Conservation (phyloP, 1,140 invertebrate genomes). For the Dinoponera quadriceps region DNA sequence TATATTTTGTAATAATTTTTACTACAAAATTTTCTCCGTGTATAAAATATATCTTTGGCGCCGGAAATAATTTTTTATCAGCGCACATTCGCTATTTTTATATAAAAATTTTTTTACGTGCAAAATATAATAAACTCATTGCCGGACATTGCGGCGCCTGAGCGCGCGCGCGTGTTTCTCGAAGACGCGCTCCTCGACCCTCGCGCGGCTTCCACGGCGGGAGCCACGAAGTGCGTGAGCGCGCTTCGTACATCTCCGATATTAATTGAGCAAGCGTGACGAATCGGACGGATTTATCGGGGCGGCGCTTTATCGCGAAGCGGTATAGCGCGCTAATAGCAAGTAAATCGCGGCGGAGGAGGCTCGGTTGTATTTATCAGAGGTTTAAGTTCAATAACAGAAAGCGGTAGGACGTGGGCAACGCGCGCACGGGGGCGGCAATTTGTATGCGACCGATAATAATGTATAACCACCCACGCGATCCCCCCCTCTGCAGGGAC, state of each 20-base stretch:
- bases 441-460: conserved; percentile 63
- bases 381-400: conserved; percentile 67
- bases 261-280: conserved; percentile 72
- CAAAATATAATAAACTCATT: no score
- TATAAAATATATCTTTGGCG: no score
- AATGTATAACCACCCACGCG: conserved; percentile 54
- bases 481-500: background rate
- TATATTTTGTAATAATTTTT: no score
- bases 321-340: conserved; percentile 26
- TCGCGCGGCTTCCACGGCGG: no score
- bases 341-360: conserved; percentile 5
- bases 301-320: conserved; percentile 22
- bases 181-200: no score
- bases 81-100: no score
- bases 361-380: no score
- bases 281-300: conserved; percentile 70
- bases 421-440: conserved; percentile 62
- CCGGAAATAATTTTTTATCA: no score
- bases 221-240: conserved; percentile 17
- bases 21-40: no score
- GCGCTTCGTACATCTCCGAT: conserved; percentile 69
- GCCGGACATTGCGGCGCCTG: no score
- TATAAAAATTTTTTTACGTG: no score
- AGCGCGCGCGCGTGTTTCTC: no score
- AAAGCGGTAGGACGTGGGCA: conserved; percentile 47